A percentile compares a stretch with the other conserved stretches of the same genome.
These are phyloP conservation scores for Cistogaster globosa DNA, from an alignment of 2,888 invertebrate species.

Conservation along the genomic window DNA sequence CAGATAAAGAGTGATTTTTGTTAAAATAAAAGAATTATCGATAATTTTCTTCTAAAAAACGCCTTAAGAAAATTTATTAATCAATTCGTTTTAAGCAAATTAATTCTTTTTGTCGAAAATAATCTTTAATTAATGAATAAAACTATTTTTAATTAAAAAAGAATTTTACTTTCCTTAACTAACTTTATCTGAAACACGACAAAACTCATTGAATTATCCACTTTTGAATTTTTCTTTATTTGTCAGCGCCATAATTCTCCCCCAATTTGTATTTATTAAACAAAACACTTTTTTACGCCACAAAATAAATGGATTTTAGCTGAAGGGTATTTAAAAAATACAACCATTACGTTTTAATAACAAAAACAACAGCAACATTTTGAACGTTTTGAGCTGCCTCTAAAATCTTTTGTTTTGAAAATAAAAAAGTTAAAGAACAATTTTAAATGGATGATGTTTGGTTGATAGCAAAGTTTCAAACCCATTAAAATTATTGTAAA, in stretches of 20 bases:
- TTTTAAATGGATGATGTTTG: background rate
- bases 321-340: slow-evolving; percentile 24
- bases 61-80: too few species aligned
- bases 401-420: background rate
- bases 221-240: too few species aligned
- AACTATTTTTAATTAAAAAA: too few species aligned
- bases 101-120: too few species aligned
- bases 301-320: slow-evolving; percentile 37
- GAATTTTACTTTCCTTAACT: too few species aligned
- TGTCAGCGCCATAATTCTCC: background rate
- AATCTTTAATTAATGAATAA: too few species aligned
- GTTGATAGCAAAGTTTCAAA: slow-evolving; percentile 25
- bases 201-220: too few species aligned
- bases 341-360: background rate
- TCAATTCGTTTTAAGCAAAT: too few species aligned
- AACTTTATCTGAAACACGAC: too few species aligned
- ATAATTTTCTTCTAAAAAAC: too few species aligned
- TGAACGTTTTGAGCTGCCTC: slow-evolving; percentile 21
- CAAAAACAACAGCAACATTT: slow-evolving; percentile 12
- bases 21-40: too few species aligned
- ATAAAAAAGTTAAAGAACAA: background rate
- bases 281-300: background rate
- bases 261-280: slow-evolving; percentile 14
- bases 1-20: too few species aligned
- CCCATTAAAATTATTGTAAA: slow-evolving; percentile 57